Conservation (phyloP, 1,140 invertebrate species). For the Drosophila subpulchrella region DNA sequence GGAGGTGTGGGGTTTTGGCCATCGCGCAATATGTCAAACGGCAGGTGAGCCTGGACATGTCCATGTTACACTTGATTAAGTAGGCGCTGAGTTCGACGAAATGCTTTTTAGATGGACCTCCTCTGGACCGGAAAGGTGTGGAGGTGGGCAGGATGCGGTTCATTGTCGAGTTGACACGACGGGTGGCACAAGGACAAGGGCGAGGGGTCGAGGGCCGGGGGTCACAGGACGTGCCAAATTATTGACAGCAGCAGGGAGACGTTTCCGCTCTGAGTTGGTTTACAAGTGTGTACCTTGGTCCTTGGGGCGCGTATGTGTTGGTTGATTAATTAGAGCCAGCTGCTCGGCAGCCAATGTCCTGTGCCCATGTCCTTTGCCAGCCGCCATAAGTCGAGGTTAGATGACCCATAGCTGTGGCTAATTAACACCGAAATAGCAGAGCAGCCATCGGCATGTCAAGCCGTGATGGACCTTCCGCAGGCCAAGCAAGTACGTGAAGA, state of each 20-base stretch:
- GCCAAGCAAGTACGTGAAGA: background rate
- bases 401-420: slow-evolving; percentile 32
- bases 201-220: background rate
- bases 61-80: slow-evolving; percentile 80
- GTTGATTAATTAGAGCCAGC: slow-evolving; percentile 76
- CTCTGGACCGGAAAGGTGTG: slow-evolving; percentile 32
- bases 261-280: slow-evolving; percentile 11
- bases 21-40: slow-evolving; percentile 59
- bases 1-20: slow-evolving; percentile 2
- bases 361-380: slow-evolving; percentile 14
- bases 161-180: slow-evolving; percentile 37
- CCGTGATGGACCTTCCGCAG: background rate
- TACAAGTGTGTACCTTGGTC: slow-evolving; percentile 23
- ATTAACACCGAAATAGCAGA: slow-evolving; percentile 57
- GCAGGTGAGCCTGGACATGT: slow-evolving; percentile 67
- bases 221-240: slow-evolving; percentile 75
- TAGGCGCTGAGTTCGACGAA: slow-evolving; percentile 80
- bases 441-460: slow-evolving; percentile 6
- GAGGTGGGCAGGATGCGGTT: slow-evolving; percentile 7
- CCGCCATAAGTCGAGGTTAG: slow-evolving; percentile 51
- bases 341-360: slow-evolving; percentile 14
- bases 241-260: slow-evolving; percentile 66
- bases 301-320: slow-evolving; percentile 33
- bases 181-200: slow-evolving; percentile 1
- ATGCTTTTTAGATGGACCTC: slow-evolving; percentile 71